A percentile compares a stretch with the other conserved stretches of the same genome.
Conservation (phyloP, 2,888 invertebrate species). For the Tricholauxania praeusta region DNA sequence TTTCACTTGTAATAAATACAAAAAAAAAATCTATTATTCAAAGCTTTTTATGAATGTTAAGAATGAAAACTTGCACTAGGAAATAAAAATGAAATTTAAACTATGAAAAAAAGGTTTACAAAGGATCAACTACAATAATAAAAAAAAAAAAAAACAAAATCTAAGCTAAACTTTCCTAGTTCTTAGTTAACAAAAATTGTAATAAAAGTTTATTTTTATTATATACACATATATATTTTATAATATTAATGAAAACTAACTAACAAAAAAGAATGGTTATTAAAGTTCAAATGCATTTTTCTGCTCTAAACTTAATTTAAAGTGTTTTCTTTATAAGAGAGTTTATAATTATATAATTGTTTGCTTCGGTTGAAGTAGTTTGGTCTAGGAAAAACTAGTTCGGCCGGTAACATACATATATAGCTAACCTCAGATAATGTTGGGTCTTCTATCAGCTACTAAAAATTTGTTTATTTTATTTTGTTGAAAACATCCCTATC, state of each 20-base stretch:
- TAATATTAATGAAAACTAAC: slow-evolving; percentile 12
- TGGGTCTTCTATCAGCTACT: background rate
- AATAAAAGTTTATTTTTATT: slow-evolving; percentile 24
- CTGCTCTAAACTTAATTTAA: slow-evolving; percentile 15
- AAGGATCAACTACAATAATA: slow-evolving; percentile 28
- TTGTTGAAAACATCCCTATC: too few relatives aligned
- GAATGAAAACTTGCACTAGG: slow-evolving; percentile 9
- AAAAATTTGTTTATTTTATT: too few relatives aligned
- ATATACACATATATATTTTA: slow-evolving; percentile 27
- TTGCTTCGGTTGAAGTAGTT: too few relatives aligned
- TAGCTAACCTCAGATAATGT: background rate
- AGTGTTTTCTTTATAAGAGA: background rate
- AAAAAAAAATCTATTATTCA: slow-evolving; percentile 16
- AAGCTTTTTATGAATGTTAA: slow-evolving; percentile 25
- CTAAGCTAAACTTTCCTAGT: slow-evolving; percentile 24
- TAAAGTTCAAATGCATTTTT: slow-evolving; percentile 29
- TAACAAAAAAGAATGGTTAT: slow-evolving; percentile 13
- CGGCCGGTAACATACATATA: too few relatives aligned
- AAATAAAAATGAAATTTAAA: slow-evolving; percentile 12
- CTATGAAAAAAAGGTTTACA: slow-evolving; percentile 17
- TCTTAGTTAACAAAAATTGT: slow-evolving; percentile 28
- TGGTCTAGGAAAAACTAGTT: too few relatives aligned
- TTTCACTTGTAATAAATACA: background rate
- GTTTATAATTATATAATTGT: too few relatives aligned
- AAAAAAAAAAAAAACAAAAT: slow-evolving; percentile 4